Evolutionary conservation across 2,888 invertebrate genomes (phyloP).

Genomic region (Amiota mariae): DNA sequence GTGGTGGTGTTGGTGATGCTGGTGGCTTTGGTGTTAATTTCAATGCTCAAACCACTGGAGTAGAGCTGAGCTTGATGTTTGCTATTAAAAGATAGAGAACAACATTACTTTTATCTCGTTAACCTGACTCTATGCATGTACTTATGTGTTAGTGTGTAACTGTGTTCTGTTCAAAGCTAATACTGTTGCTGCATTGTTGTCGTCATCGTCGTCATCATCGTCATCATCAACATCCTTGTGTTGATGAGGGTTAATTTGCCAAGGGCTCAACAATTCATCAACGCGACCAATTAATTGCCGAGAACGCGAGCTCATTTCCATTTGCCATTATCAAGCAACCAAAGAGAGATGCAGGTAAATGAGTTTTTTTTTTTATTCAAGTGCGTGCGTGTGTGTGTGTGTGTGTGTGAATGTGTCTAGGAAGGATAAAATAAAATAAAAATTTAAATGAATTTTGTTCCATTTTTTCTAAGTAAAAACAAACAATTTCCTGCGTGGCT

Average conservation of each 20-base stretch:
- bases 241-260: slow-evolving; percentile 59
- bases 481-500: too few species aligned
- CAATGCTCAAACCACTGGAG: neutral
- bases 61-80: neutral
- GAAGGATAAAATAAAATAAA: too few species aligned
- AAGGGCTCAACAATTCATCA: slow-evolving; percentile 48
- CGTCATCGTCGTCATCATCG: neutral
- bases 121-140: too few species aligned
- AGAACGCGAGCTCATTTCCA: slow-evolving; percentile 43
- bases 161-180: slow-evolving; percentile 20
- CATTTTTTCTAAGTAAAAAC: too few species aligned
- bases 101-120: slow-evolving; percentile 1
- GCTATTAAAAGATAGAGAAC: slow-evolving; percentile 7
- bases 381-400: too few species aligned
- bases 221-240: neutral
- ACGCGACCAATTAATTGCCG: slow-evolving; percentile 54
- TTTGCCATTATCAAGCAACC: slow-evolving; percentile 25
- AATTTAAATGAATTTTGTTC: too few species aligned
- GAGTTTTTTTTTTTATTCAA: too few species aligned
- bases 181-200: neutral
- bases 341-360: slow-evolving; percentile 27
- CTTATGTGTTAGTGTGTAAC: too few species aligned
- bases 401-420: too few species aligned
- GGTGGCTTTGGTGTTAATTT: too few species aligned
- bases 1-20: neutral